Percentiles rank a stretch among this genome's conserved stretches.
phyloP scores from a whole-genome alignment of 2,888 invertebrate species.

The Pristionchus japonicus region DNA sequence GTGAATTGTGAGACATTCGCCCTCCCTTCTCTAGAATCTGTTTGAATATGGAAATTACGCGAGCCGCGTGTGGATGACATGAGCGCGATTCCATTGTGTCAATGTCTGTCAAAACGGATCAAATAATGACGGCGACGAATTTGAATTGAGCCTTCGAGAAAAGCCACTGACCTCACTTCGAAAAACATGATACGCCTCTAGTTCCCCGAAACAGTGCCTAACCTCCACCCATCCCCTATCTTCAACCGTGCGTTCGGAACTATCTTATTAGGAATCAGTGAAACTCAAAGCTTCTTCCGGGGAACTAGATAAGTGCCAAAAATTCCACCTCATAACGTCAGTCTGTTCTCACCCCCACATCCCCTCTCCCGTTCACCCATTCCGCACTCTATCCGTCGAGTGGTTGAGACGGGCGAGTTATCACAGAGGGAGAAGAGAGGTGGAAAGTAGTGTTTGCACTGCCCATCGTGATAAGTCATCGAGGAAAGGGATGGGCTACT shows the following conservation, averaged over 20 bases:
- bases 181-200: background rate
- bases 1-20: too few species aligned
- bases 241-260: too few species aligned
- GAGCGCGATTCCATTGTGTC: background rate
- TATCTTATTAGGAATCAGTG: too few species aligned
- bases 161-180: background rate
- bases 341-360: background rate
- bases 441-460: constrained; percentile 28
- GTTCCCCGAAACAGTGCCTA: too few species aligned
- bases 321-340: background rate
- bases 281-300: too few species aligned
- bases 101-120: background rate
- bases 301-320: too few species aligned
- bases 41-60: constrained; percentile 39
- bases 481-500: background rate
- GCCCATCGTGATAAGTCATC: constrained; percentile 7
- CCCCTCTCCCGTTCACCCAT: constrained; percentile 11
- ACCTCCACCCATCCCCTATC: too few species aligned
- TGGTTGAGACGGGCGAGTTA: constrained; percentile 14
- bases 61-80: background rate
- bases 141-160: background rate
- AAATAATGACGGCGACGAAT: background rate
- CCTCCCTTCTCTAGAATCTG: background rate
- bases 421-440: constrained; percentile 6
- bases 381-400: background rate